These are phyloP conservation scores for Eupithecia vulgata DNA, from an alignment of 2,888 invertebrate species.

Conservation along the genomic window DNA sequence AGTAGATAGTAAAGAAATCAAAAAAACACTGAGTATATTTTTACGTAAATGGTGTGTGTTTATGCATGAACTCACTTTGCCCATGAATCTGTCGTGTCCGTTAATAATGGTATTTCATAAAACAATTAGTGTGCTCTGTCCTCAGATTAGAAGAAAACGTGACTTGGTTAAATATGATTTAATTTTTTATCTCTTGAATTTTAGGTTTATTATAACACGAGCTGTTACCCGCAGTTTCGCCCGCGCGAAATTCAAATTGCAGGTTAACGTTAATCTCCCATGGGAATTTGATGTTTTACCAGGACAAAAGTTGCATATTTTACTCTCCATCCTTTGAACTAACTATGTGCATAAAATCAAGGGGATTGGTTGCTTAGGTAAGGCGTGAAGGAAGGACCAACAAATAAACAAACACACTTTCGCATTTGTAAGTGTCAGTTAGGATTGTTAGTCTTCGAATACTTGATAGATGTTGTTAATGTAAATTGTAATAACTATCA, in stretches of 20 bases:
- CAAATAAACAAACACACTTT: too few species aligned
- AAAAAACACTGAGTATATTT: neutral
- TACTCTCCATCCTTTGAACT: too few species aligned
- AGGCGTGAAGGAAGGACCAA: too few species aligned
- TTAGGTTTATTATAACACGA: neutral
- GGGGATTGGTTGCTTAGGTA: too few species aligned
- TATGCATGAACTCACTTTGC: conserved; percentile 3
- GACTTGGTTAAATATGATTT: conserved; percentile 14
- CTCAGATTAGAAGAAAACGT: conserved; percentile 16
- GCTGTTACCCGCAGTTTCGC: too few species aligned
- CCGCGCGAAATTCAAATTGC: too few species aligned
- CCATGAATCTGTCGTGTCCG: conserved; percentile 12
- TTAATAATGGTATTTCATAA: conserved; percentile 25
- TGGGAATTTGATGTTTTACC: too few species aligned
- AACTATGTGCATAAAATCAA: too few species aligned
- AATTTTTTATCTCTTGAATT: neutral
- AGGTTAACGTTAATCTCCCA: too few species aligned
- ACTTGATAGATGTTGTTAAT: neutral
- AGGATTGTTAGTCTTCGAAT: neutral
- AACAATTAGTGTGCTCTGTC: conserved; percentile 27
- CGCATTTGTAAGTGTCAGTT: too few species aligned
- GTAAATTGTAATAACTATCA: neutral
- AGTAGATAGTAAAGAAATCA: neutral
- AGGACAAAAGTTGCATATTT: too few species aligned
- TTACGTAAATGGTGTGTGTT: neutral